phyloP scores from a whole-genome alignment of 2,797 vertebrate genomes.

The Hybognathus amarus region DNA sequence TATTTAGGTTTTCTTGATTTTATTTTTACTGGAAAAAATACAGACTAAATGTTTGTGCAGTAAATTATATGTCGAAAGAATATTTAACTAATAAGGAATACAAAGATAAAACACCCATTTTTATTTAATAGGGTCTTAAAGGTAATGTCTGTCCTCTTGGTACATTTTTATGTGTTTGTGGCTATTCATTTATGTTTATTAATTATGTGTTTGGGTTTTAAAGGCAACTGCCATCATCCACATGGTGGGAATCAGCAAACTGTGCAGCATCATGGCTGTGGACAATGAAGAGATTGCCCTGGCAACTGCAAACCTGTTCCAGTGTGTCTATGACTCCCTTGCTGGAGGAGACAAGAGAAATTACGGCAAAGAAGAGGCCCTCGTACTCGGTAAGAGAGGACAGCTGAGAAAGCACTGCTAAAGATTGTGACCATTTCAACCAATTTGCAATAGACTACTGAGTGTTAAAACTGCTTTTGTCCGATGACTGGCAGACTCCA shows the following conservation, averaged over 20 bases:
- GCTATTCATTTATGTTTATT: background rate
- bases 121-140: background rate
- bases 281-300: slow-evolving; percentile 89
- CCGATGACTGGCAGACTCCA: slow-evolving; percentile 77
- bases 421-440: background rate
- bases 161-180: background rate
- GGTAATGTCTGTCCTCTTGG: background rate
- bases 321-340: slow-evolving; percentile 89
- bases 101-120: background rate
- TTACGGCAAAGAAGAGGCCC: slow-evolving; percentile 89
- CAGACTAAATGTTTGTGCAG: too few species aligned
- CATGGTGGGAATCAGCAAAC: slow-evolving; percentile 81
- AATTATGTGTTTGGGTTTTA: slow-evolving; percentile 14
- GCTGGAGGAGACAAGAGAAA: slow-evolving; percentile 85
- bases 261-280: slow-evolving; percentile 90
- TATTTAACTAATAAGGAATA: background rate
- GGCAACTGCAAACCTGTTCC: slow-evolving; percentile 90
- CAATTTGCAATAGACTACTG: background rate
- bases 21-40: background rate
- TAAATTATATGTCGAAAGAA: background rate
- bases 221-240: slow-evolving; percentile 91
- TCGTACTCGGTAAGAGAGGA: slow-evolving; percentile 73
- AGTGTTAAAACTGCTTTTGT: slow-evolving; percentile 1
- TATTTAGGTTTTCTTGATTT: background rate
- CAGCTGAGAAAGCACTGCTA: background rate